These are phyloP conservation scores for Formica aserva DNA, from an alignment of 2,888 invertebrate genomes.

Conservation along the genomic window DNA sequence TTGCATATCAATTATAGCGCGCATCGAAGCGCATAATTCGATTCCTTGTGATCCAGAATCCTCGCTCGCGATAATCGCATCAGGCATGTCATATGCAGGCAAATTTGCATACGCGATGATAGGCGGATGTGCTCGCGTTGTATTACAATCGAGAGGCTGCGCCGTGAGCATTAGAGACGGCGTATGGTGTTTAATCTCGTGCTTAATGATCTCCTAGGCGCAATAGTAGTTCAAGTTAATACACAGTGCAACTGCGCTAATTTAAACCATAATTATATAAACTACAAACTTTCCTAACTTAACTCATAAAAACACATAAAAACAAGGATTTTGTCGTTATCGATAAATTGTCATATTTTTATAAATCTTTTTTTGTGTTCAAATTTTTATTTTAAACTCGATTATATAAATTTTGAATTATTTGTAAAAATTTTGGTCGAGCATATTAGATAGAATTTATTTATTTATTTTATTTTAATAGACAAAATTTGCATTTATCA, in stretches of 20 bases:
- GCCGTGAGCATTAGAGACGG: constrained; percentile 57
- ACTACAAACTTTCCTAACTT: background rate
- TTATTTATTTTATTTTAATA: background rate
- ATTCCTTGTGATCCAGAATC: constrained; percentile 54
- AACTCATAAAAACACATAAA: background rate
- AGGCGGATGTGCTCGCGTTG: constrained; percentile 59
- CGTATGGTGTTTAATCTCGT: constrained; percentile 61
- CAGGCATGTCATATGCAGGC: constrained; percentile 69
- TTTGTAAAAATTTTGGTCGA: background rate
- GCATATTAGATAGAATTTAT: background rate
- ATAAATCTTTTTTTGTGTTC: background rate
- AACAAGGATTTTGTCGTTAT: background rate
- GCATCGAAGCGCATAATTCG: constrained; percentile 49
- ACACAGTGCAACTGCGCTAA: constrained; percentile 34
- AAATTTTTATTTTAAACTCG: background rate
- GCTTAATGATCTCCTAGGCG: constrained; percentile 65
- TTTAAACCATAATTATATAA: constrained; percentile 28
- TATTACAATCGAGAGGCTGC: constrained; percentile 70
- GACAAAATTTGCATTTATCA: background rate
- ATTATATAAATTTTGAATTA: background rate
- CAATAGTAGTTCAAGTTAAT: constrained; percentile 41
- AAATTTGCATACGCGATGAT: constrained; percentile 66
- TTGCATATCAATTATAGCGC: constrained; percentile 50
- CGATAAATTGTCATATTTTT: background rate
- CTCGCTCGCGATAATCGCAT: constrained; percentile 67